Base-by-base conservation (phyloP, 2,797 vertebrate genomes). In the Sitta carolinensis region DNA sequence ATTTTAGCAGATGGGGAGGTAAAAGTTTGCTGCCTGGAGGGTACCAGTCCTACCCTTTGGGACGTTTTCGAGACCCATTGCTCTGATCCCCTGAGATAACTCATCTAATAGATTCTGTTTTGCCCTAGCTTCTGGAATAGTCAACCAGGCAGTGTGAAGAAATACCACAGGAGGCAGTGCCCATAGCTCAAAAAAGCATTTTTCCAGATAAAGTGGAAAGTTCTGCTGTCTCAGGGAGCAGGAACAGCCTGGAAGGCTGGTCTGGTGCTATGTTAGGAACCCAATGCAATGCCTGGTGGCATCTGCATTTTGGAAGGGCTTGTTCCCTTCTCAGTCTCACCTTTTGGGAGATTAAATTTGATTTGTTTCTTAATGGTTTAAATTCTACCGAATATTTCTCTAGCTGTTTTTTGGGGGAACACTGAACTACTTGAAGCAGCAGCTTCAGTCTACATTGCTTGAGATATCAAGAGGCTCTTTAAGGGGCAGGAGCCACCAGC, bases 1-100 rank as follows among this genome's bases (percentile, higher is more conserved):
- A 58, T 8, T 80, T 55, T n/a, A 0, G 0, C 3, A 32, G n/a
- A 34, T 75, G 54, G 8, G 10, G 36, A 69, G 17, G 13, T 25
- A 36, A 34, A 74, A 11, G 3, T 82, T 90, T 87, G 26, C 17
- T 69, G 13, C 64, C 72, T 58, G 58, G 21, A 32, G 27, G 21
- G 27, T 47, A 19, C 47, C 30, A 21, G 34, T 48, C 48, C 59
- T 75, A 29, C 4, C 52, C 50, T 61, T 36, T 67, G 36, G 22
- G 45, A 20, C 29, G 67, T 67, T 47, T 29, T 75, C 4, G 10
- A 67, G 32, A 63, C 17, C 50, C 2, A 1, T 36, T 80, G 25
- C 40, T 54, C 54, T 5, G 5, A 29, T 51, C 26, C 45, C 43
- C 54, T 40, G 32, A 72, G 47, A 27, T 38, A 67, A 72, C 16